Evolutionary conservation across 2,888 invertebrate species (phyloP).

Genomic region (Eucera pruinosa): DNA sequence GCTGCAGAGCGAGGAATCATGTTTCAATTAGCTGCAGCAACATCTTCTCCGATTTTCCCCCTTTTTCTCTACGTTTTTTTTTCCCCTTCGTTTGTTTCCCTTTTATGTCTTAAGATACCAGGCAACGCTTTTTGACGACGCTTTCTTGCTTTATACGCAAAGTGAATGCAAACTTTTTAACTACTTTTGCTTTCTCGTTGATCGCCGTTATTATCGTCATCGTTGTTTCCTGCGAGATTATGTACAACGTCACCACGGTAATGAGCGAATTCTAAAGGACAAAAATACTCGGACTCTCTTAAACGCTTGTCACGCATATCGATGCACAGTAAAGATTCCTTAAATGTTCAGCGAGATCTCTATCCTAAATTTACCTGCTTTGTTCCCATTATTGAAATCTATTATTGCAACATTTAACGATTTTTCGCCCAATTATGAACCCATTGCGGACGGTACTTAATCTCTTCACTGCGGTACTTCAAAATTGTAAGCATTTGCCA

Average conservation of each 20-base stretch:
- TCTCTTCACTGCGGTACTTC: too few relatives aligned
- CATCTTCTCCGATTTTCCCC: background rate
- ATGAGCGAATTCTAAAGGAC: background rate
- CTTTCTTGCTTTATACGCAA: background rate
- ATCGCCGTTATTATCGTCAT: slow-evolving; percentile 31
- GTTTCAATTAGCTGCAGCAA: slow-evolving; percentile 28
- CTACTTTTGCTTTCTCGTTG: too few relatives aligned
- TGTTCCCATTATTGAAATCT: too few relatives aligned
- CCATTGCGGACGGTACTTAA: too few relatives aligned
- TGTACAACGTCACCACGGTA: slow-evolving; percentile 19
- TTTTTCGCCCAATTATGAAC: too few relatives aligned
- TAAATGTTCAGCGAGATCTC: too few relatives aligned
- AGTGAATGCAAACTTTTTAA: too few relatives aligned
- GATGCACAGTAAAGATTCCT: too few relatives aligned
- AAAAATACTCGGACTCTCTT: slow-evolving; percentile 39
- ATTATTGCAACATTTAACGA: too few relatives aligned
- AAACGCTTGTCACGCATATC: slow-evolving; percentile 8
- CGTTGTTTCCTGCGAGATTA: slow-evolving; percentile 7
- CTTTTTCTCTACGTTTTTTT: background rate
- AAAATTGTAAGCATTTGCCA: too few relatives aligned
- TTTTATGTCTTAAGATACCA: too few relatives aligned
- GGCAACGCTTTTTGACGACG: background rate
- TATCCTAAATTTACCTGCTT: too few relatives aligned
- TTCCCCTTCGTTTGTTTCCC: background rate
- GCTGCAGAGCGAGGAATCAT: slow-evolving; percentile 10